These are phyloP conservation scores for Pollenia griseotomentosa DNA, from an alignment of 2,888 invertebrate genomes.

Conservation along the genomic window DNA sequence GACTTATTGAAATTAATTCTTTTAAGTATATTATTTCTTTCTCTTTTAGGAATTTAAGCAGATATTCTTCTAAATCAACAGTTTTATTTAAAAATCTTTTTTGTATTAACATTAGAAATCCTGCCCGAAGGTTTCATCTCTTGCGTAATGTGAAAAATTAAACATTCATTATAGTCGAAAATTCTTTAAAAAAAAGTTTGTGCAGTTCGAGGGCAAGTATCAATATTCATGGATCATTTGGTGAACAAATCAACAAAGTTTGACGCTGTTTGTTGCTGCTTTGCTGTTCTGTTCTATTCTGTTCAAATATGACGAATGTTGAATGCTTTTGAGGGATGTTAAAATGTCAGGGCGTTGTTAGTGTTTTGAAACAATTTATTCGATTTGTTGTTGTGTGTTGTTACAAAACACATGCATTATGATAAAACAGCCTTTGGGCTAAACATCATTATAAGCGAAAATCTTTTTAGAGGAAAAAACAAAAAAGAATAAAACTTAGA, in stretches of 20 bases:
- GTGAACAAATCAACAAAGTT: constrained; percentile 5
- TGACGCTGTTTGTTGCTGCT: not conserved
- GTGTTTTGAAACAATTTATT: constrained; percentile 29
- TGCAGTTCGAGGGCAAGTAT: constrained; percentile 8
- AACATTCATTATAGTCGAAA: not conserved
- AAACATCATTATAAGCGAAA: constrained; percentile 69
- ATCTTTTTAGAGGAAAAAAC: constrained; percentile 49
- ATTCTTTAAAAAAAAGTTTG: not conserved
- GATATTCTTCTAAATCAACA: constrained; percentile 41
- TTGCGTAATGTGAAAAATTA: constrained; percentile 12
- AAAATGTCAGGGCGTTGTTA: constrained; percentile 49
- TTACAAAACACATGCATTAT: constrained; percentile 66
- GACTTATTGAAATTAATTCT: not conserved
- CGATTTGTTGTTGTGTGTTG: constrained; percentile 39
- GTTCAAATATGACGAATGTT: constrained; percentile 13
- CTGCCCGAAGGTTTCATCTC: constrained; percentile 17
- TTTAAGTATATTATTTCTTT: constrained; percentile 3
- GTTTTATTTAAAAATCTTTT: not conserved
- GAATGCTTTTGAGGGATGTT: constrained; percentile 49
- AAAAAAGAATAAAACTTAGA: constrained; percentile 2
- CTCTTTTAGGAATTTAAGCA: constrained; percentile 43
- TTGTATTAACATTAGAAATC: not conserved
- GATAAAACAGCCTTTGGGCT: constrained; percentile 64
- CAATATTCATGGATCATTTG: constrained; percentile 56
- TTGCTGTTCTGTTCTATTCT: not conserved